Base-by-base conservation (phyloP, 2,888 invertebrate species). In the Eremobia ochroleuca region DNA sequence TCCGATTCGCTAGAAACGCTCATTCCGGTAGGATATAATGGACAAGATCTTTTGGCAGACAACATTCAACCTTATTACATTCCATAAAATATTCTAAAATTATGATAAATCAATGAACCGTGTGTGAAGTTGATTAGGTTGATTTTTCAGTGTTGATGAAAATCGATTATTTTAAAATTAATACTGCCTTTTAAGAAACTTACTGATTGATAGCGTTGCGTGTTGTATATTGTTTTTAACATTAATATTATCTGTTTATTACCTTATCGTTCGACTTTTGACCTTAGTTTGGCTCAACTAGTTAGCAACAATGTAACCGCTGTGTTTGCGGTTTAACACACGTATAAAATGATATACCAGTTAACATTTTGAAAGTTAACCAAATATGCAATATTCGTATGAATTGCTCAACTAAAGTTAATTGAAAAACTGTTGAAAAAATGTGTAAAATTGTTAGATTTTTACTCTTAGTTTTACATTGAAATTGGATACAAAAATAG, bases 1-100 rank as follows among this genome's bases (percentile, higher is more conserved):
- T 94, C 94, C 94, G 95, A 96, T 96, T 94, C 91, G 92, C 91
- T 94, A 93, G 94, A 95, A 95, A 94, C 94, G 93, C 88, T 88
- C 49, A 91, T 95, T 95, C 94, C 94, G 93, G 91, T 90, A 91
- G 90, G 91, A 91, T 91, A 88, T 68, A 37, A 61, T 88, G 73
- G 77, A 69, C 70, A 77, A 73, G 76, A 73, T 69, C 28, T n/a
- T 21, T 37, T 82, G 82, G 81, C 85, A 86, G 72, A 68, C 79
- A 8, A 88, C 86, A 81, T 73, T 88, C 65, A 82, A 82, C 85
- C 79, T 81, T 91, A 88, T 83, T 13, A 65, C 4, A 59, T 64
- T 64, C 13, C 31, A 74, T 18, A 25, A 55, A 58, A 49, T 31
- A 13, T 15, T 25, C 0, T 18, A 40, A 9, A 28, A 13, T 13